A percentile compares a stretch with the other conserved stretches of the same genome.
These are phyloP conservation scores for Hormaphis cornu DNA, from an alignment of 1,140 invertebrate species.

Conservation along the genomic window DNA sequence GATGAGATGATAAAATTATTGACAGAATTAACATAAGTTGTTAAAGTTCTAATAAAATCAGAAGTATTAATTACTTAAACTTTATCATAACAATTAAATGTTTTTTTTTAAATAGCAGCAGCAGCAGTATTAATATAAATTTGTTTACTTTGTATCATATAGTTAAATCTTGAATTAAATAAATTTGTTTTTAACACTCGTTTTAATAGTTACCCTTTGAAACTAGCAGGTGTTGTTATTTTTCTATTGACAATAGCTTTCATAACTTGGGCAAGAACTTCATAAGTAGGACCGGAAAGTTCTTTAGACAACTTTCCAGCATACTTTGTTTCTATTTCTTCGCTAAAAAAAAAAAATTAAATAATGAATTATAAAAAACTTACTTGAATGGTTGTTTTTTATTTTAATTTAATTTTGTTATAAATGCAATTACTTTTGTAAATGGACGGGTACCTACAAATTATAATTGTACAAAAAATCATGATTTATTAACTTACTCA, in stretches of 20 bases:
- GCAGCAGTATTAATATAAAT: too few relatives aligned
- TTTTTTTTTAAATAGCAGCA: too few relatives aligned
- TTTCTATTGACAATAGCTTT: conserved; percentile 90
- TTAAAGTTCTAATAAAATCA: too few relatives aligned
- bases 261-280: conserved; percentile 92
- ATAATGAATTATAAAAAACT: too few relatives aligned
- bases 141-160: too few relatives aligned
- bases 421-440: neutral
- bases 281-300: conserved; percentile 84
- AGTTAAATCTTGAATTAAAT: too few relatives aligned
- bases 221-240: conserved; percentile 87
- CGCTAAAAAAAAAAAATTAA: conserved; percentile 45
- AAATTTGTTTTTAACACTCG: too few relatives aligned
- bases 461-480: neutral
- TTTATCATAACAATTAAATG: too few relatives aligned
- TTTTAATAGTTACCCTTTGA: conserved; percentile 60
- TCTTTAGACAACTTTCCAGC: conserved; percentile 88
- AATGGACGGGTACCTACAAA: neutral
- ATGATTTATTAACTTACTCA: conserved; percentile 55
- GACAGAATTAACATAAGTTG: too few relatives aligned
- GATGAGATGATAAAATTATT: too few relatives aligned
- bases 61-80: too few relatives aligned
- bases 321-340: conserved; percentile 88
- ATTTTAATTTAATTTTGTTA: neutral
- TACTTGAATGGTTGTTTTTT: neutral